Percentiles rank a stretch among this genome's conserved stretches.
Conservation (phyloP, 2,797 vertebrate genomes). For the Catharus ustulatus region DNA sequence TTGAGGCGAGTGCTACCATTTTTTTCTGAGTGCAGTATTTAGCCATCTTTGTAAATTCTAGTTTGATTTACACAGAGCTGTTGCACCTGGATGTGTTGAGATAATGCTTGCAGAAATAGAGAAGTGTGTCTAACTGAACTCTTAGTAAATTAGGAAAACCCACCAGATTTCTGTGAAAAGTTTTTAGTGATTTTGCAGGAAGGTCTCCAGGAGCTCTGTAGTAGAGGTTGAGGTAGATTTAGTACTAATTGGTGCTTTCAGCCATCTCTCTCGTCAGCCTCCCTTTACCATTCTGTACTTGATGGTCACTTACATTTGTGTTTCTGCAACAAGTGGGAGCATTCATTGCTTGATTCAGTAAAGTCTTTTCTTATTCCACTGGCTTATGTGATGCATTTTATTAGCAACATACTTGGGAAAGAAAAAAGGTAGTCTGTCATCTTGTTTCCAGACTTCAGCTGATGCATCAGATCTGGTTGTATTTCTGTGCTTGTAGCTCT, state of each 20-base stretch:
- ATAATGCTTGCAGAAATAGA: neutral
- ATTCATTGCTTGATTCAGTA: neutral
- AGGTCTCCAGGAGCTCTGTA: neutral
- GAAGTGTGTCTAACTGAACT: neutral
- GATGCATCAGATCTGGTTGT: neutral
- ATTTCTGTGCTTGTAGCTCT: neutral
- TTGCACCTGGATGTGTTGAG: neutral
- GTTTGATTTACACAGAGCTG: neutral
- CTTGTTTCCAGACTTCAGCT: neutral
- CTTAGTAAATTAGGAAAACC: neutral
- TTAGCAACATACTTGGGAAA: neutral
- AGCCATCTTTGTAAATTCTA: neutral
- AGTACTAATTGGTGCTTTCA: neutral
- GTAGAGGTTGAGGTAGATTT: neutral
- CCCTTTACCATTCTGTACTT: neutral
- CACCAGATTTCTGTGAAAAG: neutral
- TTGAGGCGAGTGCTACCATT: neutral
- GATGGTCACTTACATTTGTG: neutral
- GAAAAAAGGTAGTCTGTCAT: neutral
- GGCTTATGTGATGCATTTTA: neutral
- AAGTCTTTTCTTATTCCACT: neutral
- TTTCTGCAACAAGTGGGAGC: neutral
- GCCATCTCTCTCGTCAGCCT: neutral
- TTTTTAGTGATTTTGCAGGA: neutral
- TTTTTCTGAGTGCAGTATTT: neutral